Evolutionary conservation across 1,140 invertebrate species (phyloP).

Genomic region (Venustaconcha ellipsiformis): DNA sequence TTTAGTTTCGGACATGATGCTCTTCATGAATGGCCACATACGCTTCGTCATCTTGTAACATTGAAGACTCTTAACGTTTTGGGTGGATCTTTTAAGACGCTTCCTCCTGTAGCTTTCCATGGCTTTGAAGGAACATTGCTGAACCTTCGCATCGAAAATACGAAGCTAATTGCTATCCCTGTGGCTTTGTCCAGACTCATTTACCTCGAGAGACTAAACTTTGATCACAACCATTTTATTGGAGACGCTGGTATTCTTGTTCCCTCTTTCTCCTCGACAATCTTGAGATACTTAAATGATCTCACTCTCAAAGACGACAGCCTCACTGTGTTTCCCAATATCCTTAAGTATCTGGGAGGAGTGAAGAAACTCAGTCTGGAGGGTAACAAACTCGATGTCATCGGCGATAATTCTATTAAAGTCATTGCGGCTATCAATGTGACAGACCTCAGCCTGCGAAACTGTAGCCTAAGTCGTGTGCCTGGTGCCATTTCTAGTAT

Average conservation of each 20-base stretch:
- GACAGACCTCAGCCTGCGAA: conserved; percentile 13
- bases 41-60: no score
- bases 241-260: conserved; percentile 26
- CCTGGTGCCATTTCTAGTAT: conserved; percentile 25
- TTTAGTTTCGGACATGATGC: conserved; percentile 12
- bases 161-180: no score
- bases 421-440: conserved; percentile 14
- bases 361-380: conserved; percentile 16
- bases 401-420: conserved; percentile 22
- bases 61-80: no score
- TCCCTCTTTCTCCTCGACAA: conserved; percentile 9
- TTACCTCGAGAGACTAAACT: no score
- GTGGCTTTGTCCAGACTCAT: no score
- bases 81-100: no score
- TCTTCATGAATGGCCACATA: background rate
- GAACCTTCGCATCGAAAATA: no score
- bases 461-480: conserved; percentile 22
- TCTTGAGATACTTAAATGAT: conserved; percentile 1
- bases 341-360: conserved; percentile 10
- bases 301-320: conserved; percentile 24
- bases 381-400: conserved; percentile 18
- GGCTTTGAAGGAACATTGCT: no score
- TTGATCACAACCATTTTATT: background rate
- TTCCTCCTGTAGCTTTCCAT: no score
- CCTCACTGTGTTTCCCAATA: conserved; percentile 19